Base-by-base conservation (phyloP, 1,140 invertebrate species). In the Diabrotica undecimpunctata region DNA sequence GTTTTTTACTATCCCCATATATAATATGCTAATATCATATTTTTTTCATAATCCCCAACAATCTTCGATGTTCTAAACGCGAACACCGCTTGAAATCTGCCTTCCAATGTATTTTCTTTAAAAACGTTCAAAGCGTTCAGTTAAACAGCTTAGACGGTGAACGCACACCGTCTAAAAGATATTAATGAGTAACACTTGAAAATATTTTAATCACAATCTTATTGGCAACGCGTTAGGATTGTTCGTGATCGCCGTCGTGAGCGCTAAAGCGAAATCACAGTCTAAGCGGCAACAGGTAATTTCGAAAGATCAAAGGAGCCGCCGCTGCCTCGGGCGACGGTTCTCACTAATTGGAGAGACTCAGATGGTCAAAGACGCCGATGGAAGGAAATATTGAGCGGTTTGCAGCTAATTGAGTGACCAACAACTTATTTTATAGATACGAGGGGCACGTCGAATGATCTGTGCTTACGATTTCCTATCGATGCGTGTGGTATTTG, bases 321-420 rank as follows among this genome's bases (percentile, higher is more conserved):
- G 70, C 70, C 65, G 50, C 13, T n/a, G 70, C 66, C 67, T 50
- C 37, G 64, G 51, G 77, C 77, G 77, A 78, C 77, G 77, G 77
- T 77, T 76, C 74, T 72, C 75, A 78, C 77, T 78, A 78, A 78
- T 78, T 78, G 77, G 77, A 78, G 76, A 76, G 66, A 70, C 73
- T 66, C 62, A 36, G 71, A 70, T 70, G 75, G 72, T 77, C 75
- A 78, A 78, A 78, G 75, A 71, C 71, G 76, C 77, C 77, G 77
- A 71, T 72, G 76, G 77, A 77, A 77, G 70, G 69, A 73, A 76
- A 76, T 78, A 78, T 78, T 74, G 77, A 78, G 77, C 75, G 77
- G 72, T 76, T 71, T 67, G 59, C 66, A 72, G 72, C 77, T 78
- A 78, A 78, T 78, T 78, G 77, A 78, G 77, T 78, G 77, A 77